phyloP scores from a whole-genome alignment of 2,888 invertebrate species.

The Carcina quercana region DNA sequence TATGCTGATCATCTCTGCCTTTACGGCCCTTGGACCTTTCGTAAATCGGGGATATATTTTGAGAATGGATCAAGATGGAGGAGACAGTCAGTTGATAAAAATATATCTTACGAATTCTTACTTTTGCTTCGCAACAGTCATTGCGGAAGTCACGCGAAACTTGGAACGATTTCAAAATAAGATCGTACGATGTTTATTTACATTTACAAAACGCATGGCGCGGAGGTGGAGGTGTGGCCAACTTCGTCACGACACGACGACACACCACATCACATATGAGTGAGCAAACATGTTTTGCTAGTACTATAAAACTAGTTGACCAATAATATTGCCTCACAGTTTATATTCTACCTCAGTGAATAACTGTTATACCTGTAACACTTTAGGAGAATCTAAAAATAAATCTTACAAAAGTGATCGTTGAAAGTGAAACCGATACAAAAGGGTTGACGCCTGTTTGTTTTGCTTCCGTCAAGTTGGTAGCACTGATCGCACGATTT shows the following conservation, averaged over 20 bases:
- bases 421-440: conserved; percentile 11
- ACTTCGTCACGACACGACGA: conserved; percentile 17
- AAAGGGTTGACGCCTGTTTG: conserved; percentile 20
- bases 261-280: no score
- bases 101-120: no score
- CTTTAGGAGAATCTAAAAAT: conserved; percentile 3
- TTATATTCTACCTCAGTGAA: conserved; percentile 14
- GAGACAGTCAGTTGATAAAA: no score
- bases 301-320: conserved; percentile 33
- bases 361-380: background rate
- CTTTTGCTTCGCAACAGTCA: no score
- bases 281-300: conserved; percentile 55
- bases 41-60: no score
- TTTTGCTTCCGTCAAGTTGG: conserved; percentile 42
- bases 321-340: conserved; percentile 19
- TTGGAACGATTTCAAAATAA: conserved; percentile 38
- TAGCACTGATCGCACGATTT: conserved; percentile 51
- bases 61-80: no score
- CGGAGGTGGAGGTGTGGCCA: conserved; percentile 43
- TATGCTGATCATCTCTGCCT: no score
- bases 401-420: conserved; percentile 11
- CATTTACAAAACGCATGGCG: conserved; percentile 27
- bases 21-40: no score
- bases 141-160: conserved; percentile 6
- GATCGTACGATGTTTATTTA: conserved; percentile 60